Percentiles rank a stretch among this genome's conserved stretches.
These are phyloP conservation scores for Cephus runcator DNA, from an alignment of 2,888 invertebrate genomes.

Conservation along the genomic window DNA sequence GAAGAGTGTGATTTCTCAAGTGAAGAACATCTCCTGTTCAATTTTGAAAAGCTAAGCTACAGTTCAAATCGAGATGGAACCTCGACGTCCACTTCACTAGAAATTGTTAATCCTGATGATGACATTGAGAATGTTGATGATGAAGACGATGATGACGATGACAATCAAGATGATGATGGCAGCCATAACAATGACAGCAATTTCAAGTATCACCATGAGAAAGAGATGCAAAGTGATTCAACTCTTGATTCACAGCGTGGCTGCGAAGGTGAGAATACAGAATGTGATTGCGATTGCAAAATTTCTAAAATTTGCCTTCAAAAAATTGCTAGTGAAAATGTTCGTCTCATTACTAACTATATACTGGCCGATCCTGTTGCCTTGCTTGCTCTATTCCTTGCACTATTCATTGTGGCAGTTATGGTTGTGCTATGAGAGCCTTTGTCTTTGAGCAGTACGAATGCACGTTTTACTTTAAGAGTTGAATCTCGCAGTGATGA, in stretches of 20 bases:
- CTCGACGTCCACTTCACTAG: not conserved
- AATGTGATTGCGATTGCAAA: constrained; percentile 38
- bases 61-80: not conserved
- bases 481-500: not conserved
- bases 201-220: not conserved
- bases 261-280: constrained; percentile 38
- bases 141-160: constrained; percentile 1
- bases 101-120: constrained; percentile 8
- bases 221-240: not conserved
- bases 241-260: not conserved
- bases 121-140: constrained; percentile 10
- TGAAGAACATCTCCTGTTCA: not conserved
- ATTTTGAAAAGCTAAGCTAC: not conserved
- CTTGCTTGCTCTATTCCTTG: constrained; percentile 55
- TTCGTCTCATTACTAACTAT: constrained; percentile 55
- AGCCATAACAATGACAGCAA: not conserved
- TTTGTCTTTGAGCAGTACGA: not conserved
- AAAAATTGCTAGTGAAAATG: constrained; percentile 27
- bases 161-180: constrained; percentile 9
- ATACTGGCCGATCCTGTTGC: constrained; percentile 51
- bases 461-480: not conserved
- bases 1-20: not conserved
- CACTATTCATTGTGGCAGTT: constrained; percentile 30
- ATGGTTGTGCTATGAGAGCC: not conserved
- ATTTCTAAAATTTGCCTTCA: constrained; percentile 5